phyloP scores from a whole-genome alignment of 2,113 vertebrate species.

The Nothobranchius furzeri region DNA sequence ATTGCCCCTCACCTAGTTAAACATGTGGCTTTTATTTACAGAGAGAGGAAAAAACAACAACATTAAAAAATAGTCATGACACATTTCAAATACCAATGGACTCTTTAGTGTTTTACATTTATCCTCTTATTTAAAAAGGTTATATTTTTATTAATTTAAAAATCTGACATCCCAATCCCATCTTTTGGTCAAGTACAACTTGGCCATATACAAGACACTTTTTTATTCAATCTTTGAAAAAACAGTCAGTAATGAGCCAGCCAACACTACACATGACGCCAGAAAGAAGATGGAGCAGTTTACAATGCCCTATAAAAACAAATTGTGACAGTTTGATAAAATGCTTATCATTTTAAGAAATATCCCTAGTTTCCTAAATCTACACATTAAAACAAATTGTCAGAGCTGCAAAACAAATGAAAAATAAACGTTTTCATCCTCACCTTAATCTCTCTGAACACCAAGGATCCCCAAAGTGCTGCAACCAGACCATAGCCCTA shows the following conservation, averaged over 20 bases:
- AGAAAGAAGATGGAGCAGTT: conserved; percentile 80
- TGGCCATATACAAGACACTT: background rate
- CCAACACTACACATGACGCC: conserved; percentile 80
- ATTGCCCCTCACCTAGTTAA: background rate
- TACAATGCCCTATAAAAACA: conserved; percentile 74
- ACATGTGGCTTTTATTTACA: background rate
- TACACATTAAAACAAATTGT: too few species aligned
- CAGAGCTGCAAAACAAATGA: too few species aligned
- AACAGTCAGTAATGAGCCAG: conserved; percentile 82
- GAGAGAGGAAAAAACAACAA: background rate
- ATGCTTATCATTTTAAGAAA: too few species aligned
- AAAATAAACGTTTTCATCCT: conserved; percentile 9
- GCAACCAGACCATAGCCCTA: conserved; percentile 89
- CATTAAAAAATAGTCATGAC: background rate
- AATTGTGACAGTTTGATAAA: background rate
- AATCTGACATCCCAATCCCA: background rate
- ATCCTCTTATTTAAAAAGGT: background rate
- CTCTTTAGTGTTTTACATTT: background rate
- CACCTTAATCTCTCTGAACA: conserved; percentile 93
- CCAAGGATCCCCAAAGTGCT: conserved; percentile 87
- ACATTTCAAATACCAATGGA: background rate
- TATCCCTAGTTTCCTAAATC: too few species aligned
- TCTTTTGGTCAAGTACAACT: background rate
- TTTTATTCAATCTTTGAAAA: conserved; percentile 76
- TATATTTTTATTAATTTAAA: background rate